Evolutionary conservation across 2,888 invertebrate species (phyloP), one percentile per base, ranked within the genome.

Genomic region (Cosmopolites sordidus): DNA sequence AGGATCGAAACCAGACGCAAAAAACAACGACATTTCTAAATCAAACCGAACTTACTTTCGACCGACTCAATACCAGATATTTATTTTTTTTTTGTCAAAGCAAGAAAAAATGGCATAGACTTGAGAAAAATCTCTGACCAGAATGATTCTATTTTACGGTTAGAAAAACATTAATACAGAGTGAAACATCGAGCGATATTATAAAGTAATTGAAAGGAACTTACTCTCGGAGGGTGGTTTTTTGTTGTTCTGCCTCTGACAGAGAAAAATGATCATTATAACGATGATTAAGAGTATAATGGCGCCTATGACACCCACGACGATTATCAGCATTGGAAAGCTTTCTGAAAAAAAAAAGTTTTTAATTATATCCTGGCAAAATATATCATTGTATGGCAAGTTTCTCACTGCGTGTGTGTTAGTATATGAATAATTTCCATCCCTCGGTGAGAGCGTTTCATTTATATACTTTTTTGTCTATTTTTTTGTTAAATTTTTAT

Each of bases 241-340:
- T 64, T 82, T 83, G 60, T 79, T 77, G 60, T 78, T 79, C 63
- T 83, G 83, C 62, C 83, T 76, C 62, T 84, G 86, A 69, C 91
- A 93, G 44, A 92, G 79, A 61, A 92, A 83, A 58, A 92, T 83
- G n/a, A 91, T 80, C 80, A 92, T 86, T 50, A 89, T 83, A 46
- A 93, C 80, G 60, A 91, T 86, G 33, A 91, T 86, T 52, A 94
- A 82, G 66, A 94, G 83, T 60, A 92, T 87, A 33, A 92, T 86
- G n/a, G 90, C 89, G 43, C 89, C 88, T 60, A 91, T 84, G 47
- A 90, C 87, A 51, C 90, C 92, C 62, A 89, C 88, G 48, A 94
- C 80, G 57, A 94, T 89, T 64, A 92, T 79, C 2, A 91, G 78
- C 51, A 90, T 77, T 2, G 91, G 89, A 61, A 89, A 83, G 50